Base-by-base conservation (phyloP, 2,888 invertebrate genomes). In the Noctua fimbriata region DNA sequence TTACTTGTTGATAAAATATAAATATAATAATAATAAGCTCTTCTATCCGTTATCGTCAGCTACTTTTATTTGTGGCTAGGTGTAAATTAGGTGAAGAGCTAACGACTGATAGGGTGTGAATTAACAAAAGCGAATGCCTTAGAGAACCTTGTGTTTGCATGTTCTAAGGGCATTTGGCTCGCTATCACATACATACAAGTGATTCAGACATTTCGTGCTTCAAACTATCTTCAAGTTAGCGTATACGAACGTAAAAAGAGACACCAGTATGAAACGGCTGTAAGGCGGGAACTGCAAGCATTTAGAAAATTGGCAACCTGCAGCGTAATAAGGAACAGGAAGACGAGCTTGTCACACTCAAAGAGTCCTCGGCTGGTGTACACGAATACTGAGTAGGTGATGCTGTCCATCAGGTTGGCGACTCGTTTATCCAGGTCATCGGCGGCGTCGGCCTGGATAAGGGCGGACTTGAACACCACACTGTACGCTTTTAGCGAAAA, bases 401-500 rank as follows among this genome's bases (percentile, higher is more conserved):
- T 99, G 88, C 98, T 98, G 90, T 99, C 99, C 76, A 99, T 98
- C 24, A 99, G 96, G 92, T 98, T 98, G 16, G 93, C 90, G 0
- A 99, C 98, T 52, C 99, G 97, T 10, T 97, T 97, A 65, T 97
- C 97, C 0, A 99, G 95, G 4, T 98, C 98, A 0, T 98, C 98
- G 0, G 98, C 97, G 0, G 97, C 94, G 10, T 97, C 97, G 0
- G 99, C 98, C 78, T 97, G 97, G 28, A 96, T 95, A 69, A 99
- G 97, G 0, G 99, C 99, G 87, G 98, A 98, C 89, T 98, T 98
- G 94, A 99, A 99, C 7, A 99, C 99, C 0, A 98, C 98, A 89
- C 98, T 98, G 96, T 99, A 99, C 0, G 99, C 99, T 95, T 99
- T 99, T 78, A 99, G 95, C 0, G 99, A 99, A 96, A 99, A 99